Conservation (phyloP, 2,888 invertebrate genomes). For the Druceiella hillmani region DNA sequence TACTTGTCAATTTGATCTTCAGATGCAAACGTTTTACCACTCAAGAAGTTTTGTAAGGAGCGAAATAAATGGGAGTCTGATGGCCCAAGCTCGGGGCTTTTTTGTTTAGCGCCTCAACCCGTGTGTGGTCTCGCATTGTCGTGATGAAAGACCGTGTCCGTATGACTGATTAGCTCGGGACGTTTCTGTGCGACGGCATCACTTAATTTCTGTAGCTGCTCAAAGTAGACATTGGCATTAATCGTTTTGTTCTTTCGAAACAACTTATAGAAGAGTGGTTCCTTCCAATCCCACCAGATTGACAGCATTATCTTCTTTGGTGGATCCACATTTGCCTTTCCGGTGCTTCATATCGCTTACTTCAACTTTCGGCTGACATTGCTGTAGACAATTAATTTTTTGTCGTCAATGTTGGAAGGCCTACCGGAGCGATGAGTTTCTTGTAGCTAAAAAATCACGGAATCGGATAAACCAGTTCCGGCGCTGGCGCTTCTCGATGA, state of each 20-base stretch:
- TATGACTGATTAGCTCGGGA: too few relatives aligned
- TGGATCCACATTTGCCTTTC: background rate
- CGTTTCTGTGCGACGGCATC: too few relatives aligned
- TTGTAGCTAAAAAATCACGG: too few relatives aligned
- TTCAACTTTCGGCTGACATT: background rate
- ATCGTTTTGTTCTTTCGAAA: background rate
- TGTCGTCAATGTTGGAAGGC: too few relatives aligned
- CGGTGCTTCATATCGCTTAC: background rate
- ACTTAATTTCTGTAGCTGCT: too few relatives aligned
- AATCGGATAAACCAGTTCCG: too few relatives aligned
- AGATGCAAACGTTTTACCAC: background rate
- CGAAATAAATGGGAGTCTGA: background rate
- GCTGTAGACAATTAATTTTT: background rate
- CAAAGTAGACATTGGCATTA: too few relatives aligned
- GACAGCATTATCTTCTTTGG: background rate
- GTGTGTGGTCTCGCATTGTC: constrained; percentile 1
- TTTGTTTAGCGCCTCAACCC: background rate
- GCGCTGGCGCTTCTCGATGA: too few relatives aligned
- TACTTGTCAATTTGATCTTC: background rate
- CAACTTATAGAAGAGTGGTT: background rate
- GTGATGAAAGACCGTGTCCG: background rate
- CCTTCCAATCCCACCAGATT: background rate
- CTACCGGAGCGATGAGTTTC: too few relatives aligned
- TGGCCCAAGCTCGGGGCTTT: background rate
- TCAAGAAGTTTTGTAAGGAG: background rate